These are phyloP conservation scores for Harpalus rufipes DNA, from an alignment of 2,888 invertebrate genomes.

Conservation along the genomic window DNA sequence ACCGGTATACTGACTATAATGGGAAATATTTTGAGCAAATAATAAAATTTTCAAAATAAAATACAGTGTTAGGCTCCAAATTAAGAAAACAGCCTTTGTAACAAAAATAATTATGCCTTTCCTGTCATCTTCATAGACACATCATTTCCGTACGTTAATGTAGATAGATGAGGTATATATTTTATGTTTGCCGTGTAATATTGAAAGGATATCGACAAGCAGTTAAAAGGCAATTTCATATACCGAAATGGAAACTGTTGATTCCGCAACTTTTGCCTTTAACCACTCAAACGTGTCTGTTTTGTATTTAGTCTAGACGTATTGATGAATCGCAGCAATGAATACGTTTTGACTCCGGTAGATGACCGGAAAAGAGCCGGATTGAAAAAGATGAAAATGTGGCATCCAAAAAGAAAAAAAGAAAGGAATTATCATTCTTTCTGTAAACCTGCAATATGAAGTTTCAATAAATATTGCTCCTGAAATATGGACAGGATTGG, in stretches of 20 bases:
- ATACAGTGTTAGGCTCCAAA: too few relatives aligned
- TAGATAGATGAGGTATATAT: neutral
- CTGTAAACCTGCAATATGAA: neutral
- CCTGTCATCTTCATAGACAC: too few relatives aligned
- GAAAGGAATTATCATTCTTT: neutral
- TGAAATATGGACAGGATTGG: too few relatives aligned
- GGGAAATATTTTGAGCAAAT: too few relatives aligned
- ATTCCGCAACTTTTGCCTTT: neutral
- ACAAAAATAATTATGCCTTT: too few relatives aligned
- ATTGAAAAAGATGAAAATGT: constrained; percentile 1
- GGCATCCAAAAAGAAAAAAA: neutral
- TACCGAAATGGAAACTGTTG: neutral
- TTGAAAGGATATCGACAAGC: neutral
- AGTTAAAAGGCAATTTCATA: neutral
- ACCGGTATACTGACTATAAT: too few relatives aligned
- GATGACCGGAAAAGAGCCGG: neutral
- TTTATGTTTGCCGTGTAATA: neutral
- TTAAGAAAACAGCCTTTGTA: too few relatives aligned
- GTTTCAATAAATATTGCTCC: too few relatives aligned
- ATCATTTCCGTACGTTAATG: neutral
- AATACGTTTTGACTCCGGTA: neutral
- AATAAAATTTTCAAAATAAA: too few relatives aligned
- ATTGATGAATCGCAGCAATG: neutral
- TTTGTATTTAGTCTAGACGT: constrained; percentile 6
- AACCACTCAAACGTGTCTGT: neutral